Evolutionary conservation across 2,888 invertebrate species (phyloP).

Genomic region (Parnassius mnemosyne): DNA sequence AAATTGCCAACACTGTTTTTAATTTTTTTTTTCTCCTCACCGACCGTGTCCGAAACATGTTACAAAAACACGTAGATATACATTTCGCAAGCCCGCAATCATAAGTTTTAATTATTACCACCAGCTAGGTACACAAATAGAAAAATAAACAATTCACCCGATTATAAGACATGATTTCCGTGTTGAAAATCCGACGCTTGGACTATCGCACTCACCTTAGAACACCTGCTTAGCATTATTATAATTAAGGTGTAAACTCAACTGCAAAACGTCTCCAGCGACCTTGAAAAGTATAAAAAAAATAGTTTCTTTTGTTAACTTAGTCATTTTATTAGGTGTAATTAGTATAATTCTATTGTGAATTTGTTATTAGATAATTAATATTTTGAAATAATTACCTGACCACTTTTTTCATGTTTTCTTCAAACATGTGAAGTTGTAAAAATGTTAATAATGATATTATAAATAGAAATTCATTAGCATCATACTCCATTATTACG

Average conservation of each 20-base stretch:
- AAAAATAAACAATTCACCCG: neutral
- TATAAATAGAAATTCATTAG: slow-evolving; percentile 49
- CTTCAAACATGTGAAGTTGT: neutral
- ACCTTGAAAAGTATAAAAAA: slow-evolving; percentile 17
- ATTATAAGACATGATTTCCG: neutral
- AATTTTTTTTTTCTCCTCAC: slow-evolving; percentile 32
- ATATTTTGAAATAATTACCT: slow-evolving; percentile 19
- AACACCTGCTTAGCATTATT: slow-evolving; percentile 18
- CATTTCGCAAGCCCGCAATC: slow-evolving; percentile 32
- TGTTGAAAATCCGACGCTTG: slow-evolving; percentile 25
- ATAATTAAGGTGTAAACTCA: slow-evolving; percentile 1
- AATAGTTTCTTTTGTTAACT: slow-evolving; percentile 2
- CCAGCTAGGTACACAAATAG: slow-evolving; percentile 22
- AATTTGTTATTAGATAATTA: neutral
- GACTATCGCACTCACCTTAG: slow-evolving; percentile 24
- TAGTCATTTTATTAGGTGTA: slow-evolving; percentile 10
- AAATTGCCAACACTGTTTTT: slow-evolving; percentile 44
- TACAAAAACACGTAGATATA: slow-evolving; percentile 33
- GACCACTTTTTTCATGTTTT: neutral
- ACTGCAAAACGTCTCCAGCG: slow-evolving; percentile 9
- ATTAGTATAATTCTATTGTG: slow-evolving; percentile 8
- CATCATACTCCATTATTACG: slow-evolving; percentile 58
- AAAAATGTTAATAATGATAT: slow-evolving; percentile 14
- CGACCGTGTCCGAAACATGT: slow-evolving; percentile 35
- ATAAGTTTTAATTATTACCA: slow-evolving; percentile 35